Evolutionary conservation across 2,888 invertebrate species (phyloP), one percentile per base, ranked within the genome.

Genomic region (Neoascia interrupta): DNA sequence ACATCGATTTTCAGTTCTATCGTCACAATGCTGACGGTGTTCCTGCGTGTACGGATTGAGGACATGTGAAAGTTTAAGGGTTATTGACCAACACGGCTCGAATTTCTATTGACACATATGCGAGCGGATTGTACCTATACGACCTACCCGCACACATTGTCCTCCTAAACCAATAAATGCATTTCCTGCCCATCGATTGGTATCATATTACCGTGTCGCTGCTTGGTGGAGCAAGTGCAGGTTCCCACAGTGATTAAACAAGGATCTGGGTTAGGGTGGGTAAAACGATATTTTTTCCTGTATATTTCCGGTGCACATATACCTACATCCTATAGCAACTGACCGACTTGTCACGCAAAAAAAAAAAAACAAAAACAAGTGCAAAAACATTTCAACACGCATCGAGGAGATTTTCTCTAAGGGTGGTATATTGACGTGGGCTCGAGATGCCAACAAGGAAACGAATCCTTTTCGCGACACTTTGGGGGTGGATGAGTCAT

Each of bases 401-500:
- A 34, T 31, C 13, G 31, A 54, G 39, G 39, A 45, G 26, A 43
- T 18, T 49, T 28, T 39, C 37, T 21, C 21, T 18, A 39, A 23
- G 43, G 19, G 28, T 21, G 13, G 34, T 31, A 11, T 8, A 47
- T 13, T 47, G 47, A 16, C 16, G 19, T 63, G 56, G 15, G 58
- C 26, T 41, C 56, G 47, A 69, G 60, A 63, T 39, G 51, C 63
- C 34, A 37, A 39, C 56, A 69, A 21, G 13, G 15, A 49, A 72
- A 41, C 41, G 49, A 66, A 74, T 74, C 73, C 73, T 74, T 74
- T 58, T 60, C 56, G 64, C 43, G 45, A 66, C 66, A 66, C 6
- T 53, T 68, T 47, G 39, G 39, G 68, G 68, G 60, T 81, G 81
- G 73, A 85, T 85, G 85, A 85, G 82, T 85, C 85, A 85, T 83